Base-by-base conservation (phyloP, 2,888 invertebrate genomes). In the Chymomyza amoena region DNA sequence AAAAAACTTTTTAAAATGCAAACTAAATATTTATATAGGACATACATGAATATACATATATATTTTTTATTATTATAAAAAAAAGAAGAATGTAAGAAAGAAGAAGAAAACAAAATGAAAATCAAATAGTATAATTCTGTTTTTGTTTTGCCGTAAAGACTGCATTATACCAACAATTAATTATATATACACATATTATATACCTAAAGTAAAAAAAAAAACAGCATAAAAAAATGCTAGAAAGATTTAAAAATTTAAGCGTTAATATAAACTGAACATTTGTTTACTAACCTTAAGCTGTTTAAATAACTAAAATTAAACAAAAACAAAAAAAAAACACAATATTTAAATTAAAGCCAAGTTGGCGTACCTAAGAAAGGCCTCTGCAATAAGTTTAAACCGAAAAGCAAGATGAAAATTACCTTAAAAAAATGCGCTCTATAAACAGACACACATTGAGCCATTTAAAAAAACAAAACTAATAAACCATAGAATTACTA, bases 71-170 rank as follows among this genome's bases (percentile, higher is more conserved):
- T 85, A 76, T 83, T 78, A 83, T 85, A 83, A 77, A 80, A 82
- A 77, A 75, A 52, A 36, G 25, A 25, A 2, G 74, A 68, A 56
- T 69, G 61, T 45, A 73, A 57, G 74, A 68, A 56, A 64, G 61
- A 64, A 61, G 64, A 61, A 68, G 28, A 60, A 66, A 36, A 57
- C 62, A 18, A 32, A 62, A 64, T 69, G 61, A 76, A 69, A 80
- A 75, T 72, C 51, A 84, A 83, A 86, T 78, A 83, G 75, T 85
- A 84, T 88, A 77, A 84, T 86, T 86, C 73, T 88, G 79, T 81
- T 88, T 88, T 89, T 83, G 74, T 89, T 90, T 89, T 90, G 91
- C 91, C 90, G 88, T 89, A 90, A 91, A 91, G 91, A 91, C 91
- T 91, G 91, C 90, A 90, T 90, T 90, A 90, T 90, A 91, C 89